Conservation (phyloP, 2,113 vertebrate genomes). For the Caretta caretta region DNA sequence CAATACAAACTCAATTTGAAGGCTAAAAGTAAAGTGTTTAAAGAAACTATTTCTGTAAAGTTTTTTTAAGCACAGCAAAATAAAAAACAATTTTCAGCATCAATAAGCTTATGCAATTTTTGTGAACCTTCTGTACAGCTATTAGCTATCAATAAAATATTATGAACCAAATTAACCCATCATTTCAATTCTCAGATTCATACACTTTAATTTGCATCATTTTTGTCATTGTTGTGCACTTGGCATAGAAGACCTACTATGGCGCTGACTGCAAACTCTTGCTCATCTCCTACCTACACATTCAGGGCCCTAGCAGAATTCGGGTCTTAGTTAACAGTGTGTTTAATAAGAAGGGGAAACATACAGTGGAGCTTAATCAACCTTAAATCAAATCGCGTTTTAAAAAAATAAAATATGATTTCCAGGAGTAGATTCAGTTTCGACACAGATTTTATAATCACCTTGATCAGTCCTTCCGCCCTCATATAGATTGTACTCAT, state of each 20-base stretch:
- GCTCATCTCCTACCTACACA: neutral
- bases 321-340: neutral
- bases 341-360: neutral
- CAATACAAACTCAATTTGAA: slow-evolving; percentile 20
- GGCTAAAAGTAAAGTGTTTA: slow-evolving; percentile 13
- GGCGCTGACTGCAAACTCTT: accelerated
- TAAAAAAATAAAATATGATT: neutral
- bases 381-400: neutral
- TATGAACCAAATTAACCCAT: neutral
- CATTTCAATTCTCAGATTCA: neutral
- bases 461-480: no score
- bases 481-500: no score
- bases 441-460: neutral
- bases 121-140: neutral
- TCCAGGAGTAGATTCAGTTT: neutral
- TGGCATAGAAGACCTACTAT: neutral
- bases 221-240: neutral
- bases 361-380: neutral
- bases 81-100: neutral
- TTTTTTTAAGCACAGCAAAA: neutral
- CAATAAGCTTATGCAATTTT: neutral
- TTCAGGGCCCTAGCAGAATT: neutral
- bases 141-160: accelerated
- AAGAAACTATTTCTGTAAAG: neutral
- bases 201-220: neutral